Conservation (phyloP, 2,888 invertebrate genomes). For the Mylabris sibirica region DNA sequence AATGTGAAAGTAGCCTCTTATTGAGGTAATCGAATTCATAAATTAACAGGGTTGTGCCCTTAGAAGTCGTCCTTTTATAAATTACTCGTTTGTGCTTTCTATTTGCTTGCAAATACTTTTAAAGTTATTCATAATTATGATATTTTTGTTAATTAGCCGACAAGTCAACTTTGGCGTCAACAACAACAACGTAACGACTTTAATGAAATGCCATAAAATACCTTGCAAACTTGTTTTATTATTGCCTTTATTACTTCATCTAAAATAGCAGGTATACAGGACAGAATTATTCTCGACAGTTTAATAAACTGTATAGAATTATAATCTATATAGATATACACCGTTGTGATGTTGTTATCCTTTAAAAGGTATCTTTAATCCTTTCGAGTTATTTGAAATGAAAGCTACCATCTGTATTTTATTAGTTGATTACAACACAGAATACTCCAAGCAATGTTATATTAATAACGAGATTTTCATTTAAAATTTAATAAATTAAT, state of each 20-base stretch:
- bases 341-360: not conserved
- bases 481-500: constrained; percentile 29
- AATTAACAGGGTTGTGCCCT: too few species aligned
- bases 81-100: too few species aligned
- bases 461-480: not conserved
- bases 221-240: constrained; percentile 57
- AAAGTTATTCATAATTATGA: too few species aligned
- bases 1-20: too few species aligned
- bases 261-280: constrained; percentile 43
- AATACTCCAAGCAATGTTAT: not conserved
- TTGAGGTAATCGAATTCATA: too few species aligned
- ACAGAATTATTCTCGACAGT: constrained; percentile 50
- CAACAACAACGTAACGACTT: constrained; percentile 34
- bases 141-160: not conserved
- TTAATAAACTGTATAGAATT: constrained; percentile 52
- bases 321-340: constrained; percentile 23
- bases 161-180: not conserved
- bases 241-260: constrained; percentile 55
- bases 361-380: constrained; percentile 37
- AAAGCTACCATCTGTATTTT: constrained; percentile 40
- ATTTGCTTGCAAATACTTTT: too few species aligned
- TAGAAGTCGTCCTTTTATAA: too few species aligned
- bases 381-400: constrained; percentile 38
- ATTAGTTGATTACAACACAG: constrained; percentile 47
- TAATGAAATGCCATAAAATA: constrained; percentile 56